Base-by-base conservation (phyloP, 1,140 invertebrate species). In the Drosophila kurseongensis region DNA sequence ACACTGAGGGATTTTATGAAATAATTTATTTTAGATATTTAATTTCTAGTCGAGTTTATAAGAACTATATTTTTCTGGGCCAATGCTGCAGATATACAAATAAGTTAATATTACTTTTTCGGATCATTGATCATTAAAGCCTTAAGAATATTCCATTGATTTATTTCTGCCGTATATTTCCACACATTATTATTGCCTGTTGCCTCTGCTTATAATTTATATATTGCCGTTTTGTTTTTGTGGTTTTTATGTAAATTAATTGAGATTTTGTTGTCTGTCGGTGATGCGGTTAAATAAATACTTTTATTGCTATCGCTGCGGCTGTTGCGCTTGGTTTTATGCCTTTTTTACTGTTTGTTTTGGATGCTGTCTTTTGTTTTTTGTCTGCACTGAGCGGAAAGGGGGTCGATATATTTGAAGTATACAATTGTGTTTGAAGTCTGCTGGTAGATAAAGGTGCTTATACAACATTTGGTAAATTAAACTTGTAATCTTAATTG, bases 161-260 rank as follows among this genome's bases (percentile, higher is more conserved):
- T 18, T 23, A 12, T 10, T 18, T 4, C 1, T 29, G 38, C 12
- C 42, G 23, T 23, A 23, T 23, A 23, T 23, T 23, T 23, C 29
- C 29, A 13, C 13, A 16, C 5, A 40, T 40, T 14, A 1, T 32
- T 8, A 14, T 8, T 29, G 59, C 50, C 59, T 60, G 38, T 62
- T 62, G 60, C 55, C n/a, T 23, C 18, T 59, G 60, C 14, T 62
- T 59, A 62, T 60, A 27, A 27, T 13, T 59, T 59, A 62, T 42
- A 13, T 40, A 40, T 35, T 4, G 36, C 27, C 27, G 38, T 59
- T 67, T 56, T 44, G 6, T 23, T 47, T 36, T 44, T 78, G 42
- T 7, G 42, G 50, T 65, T 75, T 55, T 44, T n/a, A 35, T 63
- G 42, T 23, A 57, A 65, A 68, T 66, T 66, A 66, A 68, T 68